phyloP scores from a whole-genome alignment of 2,888 invertebrate species.

The Plebejus melissa region DNA sequence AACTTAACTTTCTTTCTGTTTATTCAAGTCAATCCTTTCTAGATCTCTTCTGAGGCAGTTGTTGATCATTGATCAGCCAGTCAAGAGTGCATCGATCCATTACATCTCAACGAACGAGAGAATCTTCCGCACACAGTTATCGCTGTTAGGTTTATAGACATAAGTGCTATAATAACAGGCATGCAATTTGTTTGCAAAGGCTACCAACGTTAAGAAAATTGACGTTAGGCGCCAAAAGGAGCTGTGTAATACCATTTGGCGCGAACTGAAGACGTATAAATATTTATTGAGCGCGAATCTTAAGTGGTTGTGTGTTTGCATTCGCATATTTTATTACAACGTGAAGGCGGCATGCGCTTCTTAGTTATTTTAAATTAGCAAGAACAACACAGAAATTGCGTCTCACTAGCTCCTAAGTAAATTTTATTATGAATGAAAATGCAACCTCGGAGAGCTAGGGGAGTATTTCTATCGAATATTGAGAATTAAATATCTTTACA shows the following conservation, averaged over 20 bases:
- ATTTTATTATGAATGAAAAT: neutral
- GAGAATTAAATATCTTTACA: neutral
- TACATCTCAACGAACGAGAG: constrained; percentile 63
- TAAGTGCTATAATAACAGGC: constrained; percentile 48
- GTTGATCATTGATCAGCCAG: neutral
- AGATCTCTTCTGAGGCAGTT: neutral
- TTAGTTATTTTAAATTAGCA: constrained; percentile 13
- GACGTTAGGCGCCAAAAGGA: constrained; percentile 68
- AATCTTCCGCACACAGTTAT: constrained; percentile 50
- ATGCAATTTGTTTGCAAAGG: constrained; percentile 46
- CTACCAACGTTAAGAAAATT: constrained; percentile 61
- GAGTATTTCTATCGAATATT: neutral
- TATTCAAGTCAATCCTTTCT: neutral
- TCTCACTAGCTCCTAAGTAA: neutral
- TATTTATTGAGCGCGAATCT: constrained; percentile 56
- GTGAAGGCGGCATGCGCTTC: neutral
- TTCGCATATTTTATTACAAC: constrained; percentile 34
- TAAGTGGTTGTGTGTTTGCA: constrained; percentile 47
- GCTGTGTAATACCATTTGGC: constrained; percentile 56
- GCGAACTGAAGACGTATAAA: constrained; percentile 55
- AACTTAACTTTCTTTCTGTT: neutral
- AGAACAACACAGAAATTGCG: constrained; percentile 2
- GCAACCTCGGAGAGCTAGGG: neutral
- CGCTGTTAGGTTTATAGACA: constrained; percentile 44
- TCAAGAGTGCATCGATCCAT: constrained; percentile 67